Base-by-base conservation (phyloP, 2,797 vertebrate species). In the Basileuterus tristriatus region DNA sequence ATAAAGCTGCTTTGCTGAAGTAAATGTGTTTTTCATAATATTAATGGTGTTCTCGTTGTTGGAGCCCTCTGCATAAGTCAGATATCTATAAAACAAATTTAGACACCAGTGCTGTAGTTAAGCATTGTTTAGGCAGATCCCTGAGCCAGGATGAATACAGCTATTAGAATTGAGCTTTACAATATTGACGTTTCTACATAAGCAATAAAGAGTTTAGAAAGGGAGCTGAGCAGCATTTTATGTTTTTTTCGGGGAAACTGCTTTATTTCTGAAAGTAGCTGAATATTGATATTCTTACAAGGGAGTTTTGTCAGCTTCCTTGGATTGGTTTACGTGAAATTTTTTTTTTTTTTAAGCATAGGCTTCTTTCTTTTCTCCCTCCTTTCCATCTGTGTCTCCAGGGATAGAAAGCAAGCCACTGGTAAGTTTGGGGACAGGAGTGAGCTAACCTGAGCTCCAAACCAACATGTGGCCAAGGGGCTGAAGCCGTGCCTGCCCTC, bases 161-260 rank as follows among this genome's bases (percentile, higher is more conserved):
- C 56, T 90, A 47, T 95, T 94, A 92, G 68, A 78, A 75, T 14
- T 59, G 68, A 94, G 76, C 79, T 94, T 91, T 93, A 55, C 68
- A 83, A 85, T 95, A 95, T 92, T 92, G 87, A 91, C 0, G 0
- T 95, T 93, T 82, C 78, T 75, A 53, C 46, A 5, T 41, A 62
- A 92, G 78, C 80, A 92, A 87, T 94, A 72, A 93, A 90, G 75
- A 77, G 72, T 89, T 95, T 93, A 85, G 81, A 75, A 85, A 92
- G n/a, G 21, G 69, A 92, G 23, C 84, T 94, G 86, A 96, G 53
- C 19, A 78, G 29, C 5, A 4, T 21, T 88, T 89, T 83, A 59
- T 55, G 18, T 6, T 74, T 94, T 69, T 94, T 93, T 89, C 32
- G 56, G 53, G 55, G 52, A 89, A 96, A 83, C 23, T 39, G 43